Base-by-base conservation (phyloP, 2,113 vertebrate genomes). In the Sterna hirundo region DNA sequence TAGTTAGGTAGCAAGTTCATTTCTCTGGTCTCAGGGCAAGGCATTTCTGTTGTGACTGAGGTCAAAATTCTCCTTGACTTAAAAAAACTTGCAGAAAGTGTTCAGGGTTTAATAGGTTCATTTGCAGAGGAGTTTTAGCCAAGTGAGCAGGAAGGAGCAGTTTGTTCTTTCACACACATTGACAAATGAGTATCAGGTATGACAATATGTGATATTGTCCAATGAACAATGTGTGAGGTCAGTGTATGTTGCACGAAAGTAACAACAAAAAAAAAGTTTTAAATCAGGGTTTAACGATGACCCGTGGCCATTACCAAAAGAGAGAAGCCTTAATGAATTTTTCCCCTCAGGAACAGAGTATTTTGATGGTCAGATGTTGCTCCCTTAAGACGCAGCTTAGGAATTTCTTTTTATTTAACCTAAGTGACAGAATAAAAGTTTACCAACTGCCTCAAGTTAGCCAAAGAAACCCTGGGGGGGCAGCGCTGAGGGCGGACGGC, bases 381-480 rank as follows among this genome's bases (percentile, higher is more conserved):
- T 69, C 32, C 32, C 51, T 76, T 77, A 83, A 83, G 55, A 57
- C 36, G 26, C 36, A 55, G 7, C 27, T 92, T 29, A 69, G 78
- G 40, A 87, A 84, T 93, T 46, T 44, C 22, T 66, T 91, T 85
- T 87, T 85, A 61, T 90, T 87, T 91, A 75, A 69, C 6, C 10
- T 21, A 66, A 90, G 32, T 58, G 47, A 86, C 25, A 30, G 60
- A 88, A 81, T 54, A 40, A 86, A 86, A 81, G 60, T 88, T 92
- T 87, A 40, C 64, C 19, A 44, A 52, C 40, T 72, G 30, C 22
- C 38, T 76, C 10, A 21, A 55, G 61, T 76, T 42, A 62, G 30
- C 44, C 94, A 47, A 88, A 57, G 81, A 75, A 74, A 55, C 4
- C 3, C 34, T 4, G 4, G 58, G 87, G 69, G 5, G 1, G 19